phyloP scores from a whole-genome alignment of 2,888 invertebrate genomes.

The Willowsia nigromaculata region DNA sequence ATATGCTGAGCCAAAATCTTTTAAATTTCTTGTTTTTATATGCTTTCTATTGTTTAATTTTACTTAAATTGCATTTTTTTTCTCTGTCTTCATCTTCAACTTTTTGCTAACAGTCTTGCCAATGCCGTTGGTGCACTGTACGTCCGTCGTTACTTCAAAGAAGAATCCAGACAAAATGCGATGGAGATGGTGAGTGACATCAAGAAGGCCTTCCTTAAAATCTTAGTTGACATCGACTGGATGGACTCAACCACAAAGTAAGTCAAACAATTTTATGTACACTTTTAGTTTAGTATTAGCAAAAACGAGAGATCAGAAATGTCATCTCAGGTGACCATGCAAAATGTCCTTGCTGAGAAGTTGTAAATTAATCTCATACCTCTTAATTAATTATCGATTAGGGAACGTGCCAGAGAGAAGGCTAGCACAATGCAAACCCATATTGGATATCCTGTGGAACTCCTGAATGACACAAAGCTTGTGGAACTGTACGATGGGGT shows the following conservation, averaged over 20 bases:
- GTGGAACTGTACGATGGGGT: slow-evolving; percentile 89
- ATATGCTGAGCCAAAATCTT: too few relatives aligned
- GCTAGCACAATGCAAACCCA: slow-evolving; percentile 91
- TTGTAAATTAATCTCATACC: not conserved
- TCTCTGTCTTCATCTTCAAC: not conserved
- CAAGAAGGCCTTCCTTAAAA: slow-evolving; percentile 89
- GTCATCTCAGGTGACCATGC: not conserved
- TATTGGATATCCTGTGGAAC: slow-evolving; percentile 95
- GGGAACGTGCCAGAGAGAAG: slow-evolving; percentile 87
- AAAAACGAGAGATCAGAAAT: not conserved
- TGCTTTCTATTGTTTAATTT: not conserved
- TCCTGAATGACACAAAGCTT: slow-evolving; percentile 89
- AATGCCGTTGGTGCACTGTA: slow-evolving; percentile 88
- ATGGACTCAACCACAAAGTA: slow-evolving; percentile 91
- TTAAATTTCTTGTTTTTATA: not conserved
- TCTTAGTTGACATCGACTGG: slow-evolving; percentile 90
- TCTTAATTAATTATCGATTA: slow-evolving; percentile 22
- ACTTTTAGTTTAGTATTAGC: not conserved
- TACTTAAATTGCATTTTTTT: not conserved
- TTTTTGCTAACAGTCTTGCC: slow-evolving; percentile 80
- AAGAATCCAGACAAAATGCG: slow-evolving; percentile 90
- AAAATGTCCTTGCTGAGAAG: not conserved
- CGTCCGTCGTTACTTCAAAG: slow-evolving; percentile 92
- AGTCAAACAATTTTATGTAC: too few relatives aligned
- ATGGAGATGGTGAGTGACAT: slow-evolving; percentile 94